Evolutionary conservation across 2,888 invertebrate species (phyloP).

Genomic region (Eupithecia tripunctaria): DNA sequence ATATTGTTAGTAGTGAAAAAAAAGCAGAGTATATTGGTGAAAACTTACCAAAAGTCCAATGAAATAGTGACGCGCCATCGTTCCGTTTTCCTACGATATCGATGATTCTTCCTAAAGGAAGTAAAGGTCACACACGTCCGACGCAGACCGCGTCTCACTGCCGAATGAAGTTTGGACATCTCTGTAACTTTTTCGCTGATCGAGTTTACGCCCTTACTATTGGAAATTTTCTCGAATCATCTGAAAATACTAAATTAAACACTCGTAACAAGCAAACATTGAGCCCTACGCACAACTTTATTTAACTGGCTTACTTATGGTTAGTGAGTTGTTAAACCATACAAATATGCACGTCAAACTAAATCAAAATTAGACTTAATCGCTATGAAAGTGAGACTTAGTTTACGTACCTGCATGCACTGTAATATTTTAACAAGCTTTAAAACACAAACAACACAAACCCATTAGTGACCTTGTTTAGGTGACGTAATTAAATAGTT

Average conservation of each 20-base stretch:
- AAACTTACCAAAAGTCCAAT: conserved; percentile 62
- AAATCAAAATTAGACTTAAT: too few species aligned
- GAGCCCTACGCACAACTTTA: too few species aligned
- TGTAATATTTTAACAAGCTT: too few species aligned
- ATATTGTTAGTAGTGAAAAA: not conserved
- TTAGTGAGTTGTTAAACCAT: too few species aligned
- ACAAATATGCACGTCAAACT: too few species aligned
- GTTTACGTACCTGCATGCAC: too few species aligned
- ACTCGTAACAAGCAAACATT: not conserved
- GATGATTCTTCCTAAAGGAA: conserved; percentile 41
- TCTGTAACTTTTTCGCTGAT: conserved; percentile 67
- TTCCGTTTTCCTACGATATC: conserved; percentile 40
- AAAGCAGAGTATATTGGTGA: not conserved
- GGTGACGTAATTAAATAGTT: not conserved
- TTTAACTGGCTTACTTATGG: too few species aligned
- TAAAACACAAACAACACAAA: not conserved
- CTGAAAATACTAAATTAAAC: conserved; percentile 3
- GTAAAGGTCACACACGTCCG: conserved; percentile 52
- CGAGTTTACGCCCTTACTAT: conserved; percentile 49
- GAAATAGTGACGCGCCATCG: conserved; percentile 56
- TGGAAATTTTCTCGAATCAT: conserved; percentile 52
- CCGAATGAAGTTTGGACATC: conserved; percentile 58
- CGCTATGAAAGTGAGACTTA: too few species aligned
- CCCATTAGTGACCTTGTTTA: too few species aligned
- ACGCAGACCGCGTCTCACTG: conserved; percentile 51